These are phyloP conservation scores for Folsomia candida DNA, from an alignment of 2,888 invertebrate species.

Conservation along the genomic window DNA sequence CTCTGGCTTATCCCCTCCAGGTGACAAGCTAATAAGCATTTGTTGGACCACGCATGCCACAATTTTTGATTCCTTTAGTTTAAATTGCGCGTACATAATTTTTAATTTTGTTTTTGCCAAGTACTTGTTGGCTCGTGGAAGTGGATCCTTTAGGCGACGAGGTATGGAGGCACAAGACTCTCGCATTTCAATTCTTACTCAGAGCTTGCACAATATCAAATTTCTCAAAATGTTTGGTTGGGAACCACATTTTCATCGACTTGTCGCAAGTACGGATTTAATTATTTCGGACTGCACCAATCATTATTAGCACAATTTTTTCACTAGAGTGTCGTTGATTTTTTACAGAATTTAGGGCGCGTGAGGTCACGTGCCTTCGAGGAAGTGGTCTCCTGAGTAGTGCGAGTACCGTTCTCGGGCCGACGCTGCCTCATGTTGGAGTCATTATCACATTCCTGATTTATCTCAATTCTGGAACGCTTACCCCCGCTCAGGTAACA, in stretches of 20 bases:
- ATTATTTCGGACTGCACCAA: neutral
- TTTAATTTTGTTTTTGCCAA: slow-evolving; percentile 51
- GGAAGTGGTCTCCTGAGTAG: slow-evolving; percentile 62
- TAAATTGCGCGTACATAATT: slow-evolving; percentile 10
- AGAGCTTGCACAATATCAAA: slow-evolving; percentile 61
- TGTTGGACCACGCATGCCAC: too few relatives aligned
- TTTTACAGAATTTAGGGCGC: slow-evolving; percentile 57
- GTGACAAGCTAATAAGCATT: slow-evolving; percentile 54
- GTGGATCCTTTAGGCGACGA: slow-evolving; percentile 54
- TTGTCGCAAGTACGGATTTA: slow-evolving; percentile 54
- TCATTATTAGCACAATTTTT: too few relatives aligned
- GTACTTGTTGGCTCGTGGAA: slow-evolving; percentile 56
- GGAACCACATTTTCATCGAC: slow-evolving; percentile 62
- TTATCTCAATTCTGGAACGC: slow-evolving; percentile 59
- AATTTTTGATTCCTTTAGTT: too few relatives aligned
- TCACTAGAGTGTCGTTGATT: slow-evolving; percentile 19
- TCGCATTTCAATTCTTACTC: slow-evolving; percentile 60
- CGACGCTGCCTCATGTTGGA: slow-evolving; percentile 63
- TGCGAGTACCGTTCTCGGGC: slow-evolving; percentile 61
- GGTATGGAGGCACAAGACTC: slow-evolving; percentile 54
- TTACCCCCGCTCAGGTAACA: slow-evolving; percentile 63
- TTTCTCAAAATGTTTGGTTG: slow-evolving; percentile 66
- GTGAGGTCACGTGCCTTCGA: slow-evolving; percentile 59
- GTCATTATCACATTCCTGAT: slow-evolving; percentile 62
- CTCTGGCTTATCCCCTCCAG: slow-evolving; percentile 60